Base-by-base conservation (phyloP, 2,113 vertebrate species). In the Alouatta palliata region DNA sequence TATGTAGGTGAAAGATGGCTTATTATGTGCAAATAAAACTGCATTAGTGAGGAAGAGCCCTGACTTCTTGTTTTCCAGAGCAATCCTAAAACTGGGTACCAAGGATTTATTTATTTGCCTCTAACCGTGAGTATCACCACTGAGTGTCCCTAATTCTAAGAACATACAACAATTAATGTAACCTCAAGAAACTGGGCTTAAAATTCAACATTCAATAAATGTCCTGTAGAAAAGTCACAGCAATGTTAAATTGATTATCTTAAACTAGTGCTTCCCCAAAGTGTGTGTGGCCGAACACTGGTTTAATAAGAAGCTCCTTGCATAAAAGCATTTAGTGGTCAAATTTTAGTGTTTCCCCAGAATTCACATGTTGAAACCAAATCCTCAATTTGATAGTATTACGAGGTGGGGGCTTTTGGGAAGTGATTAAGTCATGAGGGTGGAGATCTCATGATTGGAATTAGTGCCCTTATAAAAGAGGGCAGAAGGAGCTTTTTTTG, bases 171-270 rank as follows among this genome's bases (percentile, higher is more conserved):
- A 96, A 94, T 88, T 86, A 79, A 14, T 37, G 23, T 52, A 61
- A 68, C 6, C 19, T 12, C 87, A 45, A 96, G n/a, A 95, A 82
- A 80, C n/a, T 91, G 64, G 19, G 5, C 8, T 95, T 96, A 83
- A 92, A 82, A 66, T 4, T 19, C 40, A 96, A 52, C 16, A 75
- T 91, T 91, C 47, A 84, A 4, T 86, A 23, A 47, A 30, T 70
- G 70, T 5, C 25, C 9, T 81, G 21, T 68, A 96, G 86, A 45
- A 93, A 82, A 93, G 56, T 49, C 25, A 79, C 8, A 84, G 8
- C 14, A 90, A 32, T 96, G 17, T 49, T 86, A 82, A 91, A 66
- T 79, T 49, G 85, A 93, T 96, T 87, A 93, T 21, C 20, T 79
- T 95, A 91, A 89, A 43, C 45, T 85, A 92, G 43, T 82, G n/a